Conservation (phyloP, 2,797 vertebrate species). For the Lepidocolaptes lacrymiger region DNA sequence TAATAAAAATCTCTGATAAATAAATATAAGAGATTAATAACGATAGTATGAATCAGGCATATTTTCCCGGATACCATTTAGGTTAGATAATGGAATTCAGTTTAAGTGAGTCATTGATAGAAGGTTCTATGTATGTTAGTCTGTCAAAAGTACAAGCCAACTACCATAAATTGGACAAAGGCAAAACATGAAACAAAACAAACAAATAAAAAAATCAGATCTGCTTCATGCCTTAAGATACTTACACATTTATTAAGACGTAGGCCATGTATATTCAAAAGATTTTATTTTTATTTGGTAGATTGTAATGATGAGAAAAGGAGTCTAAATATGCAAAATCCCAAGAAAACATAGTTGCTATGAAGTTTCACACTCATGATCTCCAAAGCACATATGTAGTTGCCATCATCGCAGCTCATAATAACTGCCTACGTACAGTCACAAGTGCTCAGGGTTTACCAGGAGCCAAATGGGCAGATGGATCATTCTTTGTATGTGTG, state of each 20-base stretch:
- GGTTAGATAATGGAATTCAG: background rate
- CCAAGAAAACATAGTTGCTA: background rate
- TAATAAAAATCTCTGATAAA: background rate
- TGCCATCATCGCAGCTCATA: background rate
- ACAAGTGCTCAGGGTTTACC: background rate
- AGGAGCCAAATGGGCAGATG: slow-evolving; percentile 24
- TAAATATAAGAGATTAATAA: background rate
- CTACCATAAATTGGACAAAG: background rate
- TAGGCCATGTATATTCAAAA: background rate
- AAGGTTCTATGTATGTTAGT: rapidly evolving
- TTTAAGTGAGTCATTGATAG: background rate
- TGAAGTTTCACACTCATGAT: background rate
- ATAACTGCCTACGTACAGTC: background rate
- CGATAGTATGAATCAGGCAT: background rate
- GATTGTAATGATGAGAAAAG: background rate
- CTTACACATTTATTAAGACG: background rate
- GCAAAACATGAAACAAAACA: background rate
- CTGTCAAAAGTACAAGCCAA: background rate
- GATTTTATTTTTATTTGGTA: background rate
- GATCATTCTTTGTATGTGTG: background rate
- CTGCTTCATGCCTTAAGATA: background rate
- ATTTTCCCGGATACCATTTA: background rate
- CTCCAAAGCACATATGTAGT: background rate
- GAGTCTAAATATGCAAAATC: background rate
- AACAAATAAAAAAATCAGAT: background rate